phyloP scores from a whole-genome alignment of 2,797 vertebrate genomes.

The Tinamus major region DNA sequence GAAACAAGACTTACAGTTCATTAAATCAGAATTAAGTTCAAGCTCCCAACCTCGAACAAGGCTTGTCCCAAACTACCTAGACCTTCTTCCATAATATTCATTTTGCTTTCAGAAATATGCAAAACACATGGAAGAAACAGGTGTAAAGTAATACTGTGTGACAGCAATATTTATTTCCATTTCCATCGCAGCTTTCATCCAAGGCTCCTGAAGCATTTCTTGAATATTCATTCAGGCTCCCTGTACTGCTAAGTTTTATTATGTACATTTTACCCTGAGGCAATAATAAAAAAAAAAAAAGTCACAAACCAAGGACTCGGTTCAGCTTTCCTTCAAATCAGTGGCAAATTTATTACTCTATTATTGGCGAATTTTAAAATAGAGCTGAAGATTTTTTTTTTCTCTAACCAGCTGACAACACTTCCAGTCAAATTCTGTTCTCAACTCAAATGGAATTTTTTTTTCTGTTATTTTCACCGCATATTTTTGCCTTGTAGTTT shows the following conservation, averaged over 20 bases:
- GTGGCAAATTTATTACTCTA: not conserved
- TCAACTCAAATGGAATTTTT: not conserved
- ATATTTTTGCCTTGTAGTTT: not conserved
- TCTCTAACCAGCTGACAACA: not conserved
- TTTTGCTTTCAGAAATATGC: not conserved
- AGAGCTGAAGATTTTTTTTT: not conserved
- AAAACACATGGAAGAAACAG: not conserved
- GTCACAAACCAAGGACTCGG: not conserved
- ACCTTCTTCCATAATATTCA: not conserved
- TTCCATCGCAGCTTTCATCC: not conserved
- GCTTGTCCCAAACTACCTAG: not conserved
- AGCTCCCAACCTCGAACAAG: not conserved
- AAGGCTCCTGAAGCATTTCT: not conserved
- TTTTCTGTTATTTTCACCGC: not conserved
- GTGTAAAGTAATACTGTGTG: not conserved
- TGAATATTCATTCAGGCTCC: not conserved
- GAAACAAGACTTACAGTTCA: not conserved
- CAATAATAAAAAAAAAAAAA: not conserved
- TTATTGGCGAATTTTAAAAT: not conserved
- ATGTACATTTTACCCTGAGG: not conserved
- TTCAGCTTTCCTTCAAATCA: not conserved
- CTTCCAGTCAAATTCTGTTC: not conserved
- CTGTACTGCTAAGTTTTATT: not conserved
- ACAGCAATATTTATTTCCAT: not conserved
- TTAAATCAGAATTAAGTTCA: constrained; percentile 20